Percentiles rank a stretch among this genome's conserved stretches.
Conservation (phyloP, 2,888 invertebrate genomes). For the Panzeria rudis region DNA sequence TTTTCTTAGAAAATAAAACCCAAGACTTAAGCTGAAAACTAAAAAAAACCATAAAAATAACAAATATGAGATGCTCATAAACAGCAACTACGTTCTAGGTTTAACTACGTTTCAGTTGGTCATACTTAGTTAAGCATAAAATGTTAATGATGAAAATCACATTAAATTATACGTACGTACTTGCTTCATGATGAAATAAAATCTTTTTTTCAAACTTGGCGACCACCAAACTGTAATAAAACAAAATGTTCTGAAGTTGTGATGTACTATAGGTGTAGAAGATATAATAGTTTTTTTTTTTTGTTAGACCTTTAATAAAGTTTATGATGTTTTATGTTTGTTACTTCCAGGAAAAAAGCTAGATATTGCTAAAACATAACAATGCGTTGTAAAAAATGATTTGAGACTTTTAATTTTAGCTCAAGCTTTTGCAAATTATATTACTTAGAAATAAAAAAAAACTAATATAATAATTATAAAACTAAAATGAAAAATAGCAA, state of each 20-base stretch:
- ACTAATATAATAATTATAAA: not conserved
- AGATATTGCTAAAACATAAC: not conserved
- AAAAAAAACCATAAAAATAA: not conserved
- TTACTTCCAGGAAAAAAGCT: conserved; percentile 40
- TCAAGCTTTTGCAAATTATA: conserved; percentile 17
- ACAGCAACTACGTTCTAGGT: conserved; percentile 36
- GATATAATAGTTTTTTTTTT: conserved; percentile 1
- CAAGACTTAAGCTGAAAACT: not conserved
- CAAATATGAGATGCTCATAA: conserved; percentile 3
- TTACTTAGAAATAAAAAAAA: not conserved
- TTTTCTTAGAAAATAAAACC: conserved; percentile 8
- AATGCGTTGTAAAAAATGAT: conserved; percentile 13
- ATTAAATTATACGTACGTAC: not conserved
- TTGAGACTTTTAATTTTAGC: conserved; percentile 9
- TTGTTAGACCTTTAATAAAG: conserved; percentile 21
- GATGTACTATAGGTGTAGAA: not conserved
- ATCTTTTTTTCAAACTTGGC: conserved; percentile 30
- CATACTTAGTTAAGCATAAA: conserved; percentile 78
- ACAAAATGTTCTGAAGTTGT: not conserved
- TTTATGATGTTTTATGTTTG: conserved; percentile 13
- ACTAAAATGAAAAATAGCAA: not conserved
- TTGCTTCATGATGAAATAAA: not conserved
- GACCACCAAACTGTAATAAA: conserved; percentile 35
- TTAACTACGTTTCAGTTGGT: conserved; percentile 69
- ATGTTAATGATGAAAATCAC: conserved; percentile 68